A percentile compares a stretch with the other conserved stretches of the same genome.
phyloP scores from a whole-genome alignment of 1,140 invertebrate genomes.

The Teleopsis dalmanni region DNA sequence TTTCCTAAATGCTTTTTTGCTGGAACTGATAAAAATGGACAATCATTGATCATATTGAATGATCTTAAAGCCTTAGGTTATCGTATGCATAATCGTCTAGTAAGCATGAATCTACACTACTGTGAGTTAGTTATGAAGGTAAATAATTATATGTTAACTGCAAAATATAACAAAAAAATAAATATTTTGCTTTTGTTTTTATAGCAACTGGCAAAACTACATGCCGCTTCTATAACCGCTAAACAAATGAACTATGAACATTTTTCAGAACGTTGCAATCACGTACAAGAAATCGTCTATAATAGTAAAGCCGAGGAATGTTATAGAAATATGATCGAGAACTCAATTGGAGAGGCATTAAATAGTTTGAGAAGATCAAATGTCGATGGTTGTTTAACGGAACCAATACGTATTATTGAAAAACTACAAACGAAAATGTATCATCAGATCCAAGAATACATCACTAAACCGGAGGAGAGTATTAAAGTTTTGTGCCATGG shows the following conservation, averaged over 20 bases:
- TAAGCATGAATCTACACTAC: slow-evolving; percentile 27
- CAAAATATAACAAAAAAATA: not conserved
- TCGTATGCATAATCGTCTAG: slow-evolving; percentile 32
- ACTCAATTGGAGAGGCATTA: slow-evolving; percentile 34
- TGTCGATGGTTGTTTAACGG: slow-evolving; percentile 25
- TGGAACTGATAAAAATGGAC: slow-evolving; percentile 23
- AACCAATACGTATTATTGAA: slow-evolving; percentile 28
- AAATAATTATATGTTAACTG: not conserved
- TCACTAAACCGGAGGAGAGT: slow-evolving; percentile 19
- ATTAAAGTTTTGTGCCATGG: slow-evolving; percentile 43
- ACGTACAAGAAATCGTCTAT: slow-evolving; percentile 37
- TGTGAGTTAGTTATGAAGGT: slow-evolving; percentile 41
- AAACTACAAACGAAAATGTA: slow-evolving; percentile 24
- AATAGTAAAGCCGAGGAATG: slow-evolving; percentile 33
- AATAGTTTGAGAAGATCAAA: slow-evolving; percentile 32
- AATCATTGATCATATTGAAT: slow-evolving; percentile 35
- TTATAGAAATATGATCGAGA: slow-evolving; percentile 30
- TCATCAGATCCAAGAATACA: slow-evolving; percentile 22
- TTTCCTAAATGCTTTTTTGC: slow-evolving; percentile 37
- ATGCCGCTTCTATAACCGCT: slow-evolving; percentile 34
- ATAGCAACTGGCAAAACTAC: slow-evolving; percentile 37
- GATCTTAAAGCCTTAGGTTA: slow-evolving; percentile 31
- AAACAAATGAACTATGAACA: slow-evolving; percentile 22
- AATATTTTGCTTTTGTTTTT: slow-evolving; percentile 9
- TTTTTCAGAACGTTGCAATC: slow-evolving; percentile 16